phyloP scores from a whole-genome alignment of 2,888 invertebrate species.

The Oligia strigilis region DNA sequence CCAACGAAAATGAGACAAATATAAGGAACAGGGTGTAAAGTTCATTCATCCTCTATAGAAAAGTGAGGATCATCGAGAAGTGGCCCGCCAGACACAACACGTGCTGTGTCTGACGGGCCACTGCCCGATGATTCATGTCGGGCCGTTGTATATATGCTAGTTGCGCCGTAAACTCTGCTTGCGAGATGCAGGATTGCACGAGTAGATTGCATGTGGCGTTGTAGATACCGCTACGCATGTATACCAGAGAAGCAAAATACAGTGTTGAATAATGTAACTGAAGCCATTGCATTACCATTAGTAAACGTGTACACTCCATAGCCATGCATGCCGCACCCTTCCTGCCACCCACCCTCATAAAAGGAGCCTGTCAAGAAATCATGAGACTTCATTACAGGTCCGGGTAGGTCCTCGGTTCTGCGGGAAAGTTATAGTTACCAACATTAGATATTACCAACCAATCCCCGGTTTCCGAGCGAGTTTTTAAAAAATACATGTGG shows the following conservation, averaged over 20 bases:
- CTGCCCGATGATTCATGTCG: no score
- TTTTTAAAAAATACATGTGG: neutral
- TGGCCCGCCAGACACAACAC: no score
- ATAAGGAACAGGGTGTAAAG: no score
- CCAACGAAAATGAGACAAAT: neutral
- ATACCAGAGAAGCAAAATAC: neutral
- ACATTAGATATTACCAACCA: neutral
- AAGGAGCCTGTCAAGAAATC: slow-evolving; percentile 10
- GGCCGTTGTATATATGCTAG: no score
- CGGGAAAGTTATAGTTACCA: neutral
- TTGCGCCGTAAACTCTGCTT: no score
- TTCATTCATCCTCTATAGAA: no score
- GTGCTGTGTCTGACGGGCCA: no score
- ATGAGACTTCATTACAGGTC: neutral
- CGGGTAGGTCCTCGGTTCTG: neutral
- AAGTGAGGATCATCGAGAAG: no score
- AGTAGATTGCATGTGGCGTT: no score
- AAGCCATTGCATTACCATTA: slow-evolving; percentile 7
- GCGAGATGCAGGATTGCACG: no score
- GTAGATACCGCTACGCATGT: no score
- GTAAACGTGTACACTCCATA: slow-evolving; percentile 21
- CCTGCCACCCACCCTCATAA: slow-evolving; percentile 11
- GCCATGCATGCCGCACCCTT: slow-evolving; percentile 24
- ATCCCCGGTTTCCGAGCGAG: no score
- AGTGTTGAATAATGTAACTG: neutral